A percentile compares a stretch with the other conserved stretches of the same genome.
phyloP scores from a whole-genome alignment of 2,113 vertebrate genomes.

The Papio anubis region DNA sequence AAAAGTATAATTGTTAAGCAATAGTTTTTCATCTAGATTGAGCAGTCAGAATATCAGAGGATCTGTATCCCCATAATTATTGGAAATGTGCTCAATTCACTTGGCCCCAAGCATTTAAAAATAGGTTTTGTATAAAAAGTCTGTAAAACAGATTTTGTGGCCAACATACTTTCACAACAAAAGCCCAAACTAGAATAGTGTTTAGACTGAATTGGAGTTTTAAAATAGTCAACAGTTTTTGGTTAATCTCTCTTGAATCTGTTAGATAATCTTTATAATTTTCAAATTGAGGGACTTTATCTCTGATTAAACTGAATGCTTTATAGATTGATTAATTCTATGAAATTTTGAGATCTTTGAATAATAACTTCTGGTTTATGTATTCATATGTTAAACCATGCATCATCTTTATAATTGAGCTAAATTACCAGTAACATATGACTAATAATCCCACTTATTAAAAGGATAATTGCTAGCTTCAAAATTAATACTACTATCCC shows the following conservation, averaged over 20 bases:
- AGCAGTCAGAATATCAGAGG: neutral
- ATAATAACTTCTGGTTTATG: conserved; percentile 12
- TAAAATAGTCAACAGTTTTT: conserved; percentile 9
- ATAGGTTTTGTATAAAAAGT: neutral
- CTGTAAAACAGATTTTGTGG: neutral
- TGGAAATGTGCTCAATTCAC: neutral
- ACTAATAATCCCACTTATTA: conserved; percentile 44
- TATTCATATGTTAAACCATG: neutral
- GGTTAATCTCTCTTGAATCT: neutral
- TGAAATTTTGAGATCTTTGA: conserved; percentile 30
- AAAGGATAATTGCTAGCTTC: conserved; percentile 41
- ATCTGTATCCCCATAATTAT: neutral
- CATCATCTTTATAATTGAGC: conserved; percentile 35
- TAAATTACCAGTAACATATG: conserved; percentile 47
- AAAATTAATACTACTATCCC: conserved; percentile 19
- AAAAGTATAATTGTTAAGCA: neutral
- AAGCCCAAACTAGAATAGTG: neutral
- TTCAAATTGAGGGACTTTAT: neutral
- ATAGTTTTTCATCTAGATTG: neutral
- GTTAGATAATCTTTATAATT: neutral
- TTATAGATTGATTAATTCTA: neutral
- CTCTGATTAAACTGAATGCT: neutral
- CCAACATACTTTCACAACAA: neutral
- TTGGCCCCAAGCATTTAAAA: conserved; percentile 1
- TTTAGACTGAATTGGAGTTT: neutral